These are phyloP conservation scores for Gonocerus acuteangulatus DNA, from an alignment of 2,888 invertebrate genomes.

Conservation along the genomic window DNA sequence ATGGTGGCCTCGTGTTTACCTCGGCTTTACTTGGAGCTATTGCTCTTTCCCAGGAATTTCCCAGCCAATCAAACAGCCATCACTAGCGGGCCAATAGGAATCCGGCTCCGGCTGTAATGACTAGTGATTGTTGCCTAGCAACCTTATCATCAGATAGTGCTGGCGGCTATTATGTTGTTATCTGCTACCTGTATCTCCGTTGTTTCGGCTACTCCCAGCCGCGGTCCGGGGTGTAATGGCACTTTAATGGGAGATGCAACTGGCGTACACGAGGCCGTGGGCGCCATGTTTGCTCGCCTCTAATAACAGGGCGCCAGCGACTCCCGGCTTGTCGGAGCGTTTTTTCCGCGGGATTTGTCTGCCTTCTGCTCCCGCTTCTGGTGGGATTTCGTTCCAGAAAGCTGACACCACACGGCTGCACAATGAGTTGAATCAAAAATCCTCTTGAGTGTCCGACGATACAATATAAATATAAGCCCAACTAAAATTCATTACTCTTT, in stretches of 20 bases:
- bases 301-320: conserved; percentile 10
- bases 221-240: conserved; percentile 16
- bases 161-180: conserved; percentile 1
- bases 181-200: conserved; percentile 17
- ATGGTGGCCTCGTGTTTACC: conserved; percentile 18
- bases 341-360: neutral
- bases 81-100: conserved; percentile 22
- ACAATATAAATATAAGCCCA: too few relatives aligned
- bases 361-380: too few relatives aligned
- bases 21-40: neutral
- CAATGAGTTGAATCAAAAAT: too few relatives aligned
- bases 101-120: conserved; percentile 18
- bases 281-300: conserved; percentile 12
- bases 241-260: conserved; percentile 30
- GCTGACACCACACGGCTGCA: too few relatives aligned
- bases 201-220: neutral
- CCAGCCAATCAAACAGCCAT: conserved; percentile 34
- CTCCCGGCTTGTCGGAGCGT: neutral
- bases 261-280: conserved; percentile 6
- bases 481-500: too few relatives aligned
- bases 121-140: conserved; percentile 15
- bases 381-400: too few relatives aligned
- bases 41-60: conserved; percentile 23
- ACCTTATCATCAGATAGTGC: neutral
- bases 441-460: too few relatives aligned